Conservation (phyloP, 2,113 vertebrate genomes). For the Indicator maculatus region DNA sequence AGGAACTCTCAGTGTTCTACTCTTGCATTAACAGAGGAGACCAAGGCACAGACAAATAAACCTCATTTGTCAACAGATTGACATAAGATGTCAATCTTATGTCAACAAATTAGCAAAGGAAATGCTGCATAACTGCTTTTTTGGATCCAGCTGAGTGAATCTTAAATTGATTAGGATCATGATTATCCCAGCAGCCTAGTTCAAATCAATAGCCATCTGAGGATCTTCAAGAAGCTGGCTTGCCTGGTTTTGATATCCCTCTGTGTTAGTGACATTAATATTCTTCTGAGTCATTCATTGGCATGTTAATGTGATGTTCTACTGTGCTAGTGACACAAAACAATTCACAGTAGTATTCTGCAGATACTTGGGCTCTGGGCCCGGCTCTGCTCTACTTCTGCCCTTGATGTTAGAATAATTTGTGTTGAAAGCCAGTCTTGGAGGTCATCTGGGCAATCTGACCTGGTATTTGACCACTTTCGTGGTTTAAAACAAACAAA, state of each 20-base stretch:
- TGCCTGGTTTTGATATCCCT: not conserved
- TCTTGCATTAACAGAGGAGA: not conserved
- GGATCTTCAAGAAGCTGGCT: not conserved
- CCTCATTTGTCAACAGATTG: not conserved
- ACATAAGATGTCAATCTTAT: not conserved
- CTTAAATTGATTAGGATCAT: not conserved
- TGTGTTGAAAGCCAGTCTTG: not conserved
- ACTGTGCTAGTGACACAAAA: not conserved
- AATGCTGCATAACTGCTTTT: not conserved
- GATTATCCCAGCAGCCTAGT: not conserved
- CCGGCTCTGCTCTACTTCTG: not conserved
- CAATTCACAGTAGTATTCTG: not conserved
- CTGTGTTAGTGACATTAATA: not conserved
- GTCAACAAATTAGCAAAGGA: not conserved
- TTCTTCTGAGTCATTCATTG: not conserved
- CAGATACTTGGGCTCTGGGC: not conserved
- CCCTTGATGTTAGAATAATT: not conserved
- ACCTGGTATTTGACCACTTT: not conserved
- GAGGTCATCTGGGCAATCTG: not conserved
- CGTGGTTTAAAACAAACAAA: not conserved
- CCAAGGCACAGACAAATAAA: not conserved
- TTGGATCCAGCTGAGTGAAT: not conserved
- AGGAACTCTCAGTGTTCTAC: not conserved
- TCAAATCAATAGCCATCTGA: not conserved
- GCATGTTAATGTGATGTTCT: not conserved